These are phyloP conservation scores for Drosophila melanica DNA, from an alignment of 1,140 invertebrate genomes.

Conservation along the genomic window DNA sequence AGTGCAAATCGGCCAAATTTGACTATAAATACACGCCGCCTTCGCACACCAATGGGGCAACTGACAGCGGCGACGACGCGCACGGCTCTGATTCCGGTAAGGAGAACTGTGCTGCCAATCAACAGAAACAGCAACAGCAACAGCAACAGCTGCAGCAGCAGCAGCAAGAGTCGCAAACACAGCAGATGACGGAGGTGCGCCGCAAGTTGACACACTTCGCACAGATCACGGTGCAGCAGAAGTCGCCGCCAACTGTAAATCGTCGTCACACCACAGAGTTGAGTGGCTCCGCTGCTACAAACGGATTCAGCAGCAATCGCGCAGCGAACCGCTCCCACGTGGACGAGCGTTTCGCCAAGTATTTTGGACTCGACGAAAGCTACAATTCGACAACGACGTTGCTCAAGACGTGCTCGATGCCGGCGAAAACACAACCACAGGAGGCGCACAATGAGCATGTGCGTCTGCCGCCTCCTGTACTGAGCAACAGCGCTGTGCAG, in stretches of 20 bases:
- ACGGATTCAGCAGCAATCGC: not conserved
- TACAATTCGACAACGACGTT: conserved; percentile 36
- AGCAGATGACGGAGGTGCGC: conserved; percentile 59
- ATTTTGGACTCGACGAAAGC: conserved; percentile 63
- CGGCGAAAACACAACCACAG: conserved; percentile 14
- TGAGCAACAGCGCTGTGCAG: conserved; percentile 11
- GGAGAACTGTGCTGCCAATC: conserved; percentile 71
- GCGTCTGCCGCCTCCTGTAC: conserved; percentile 12
- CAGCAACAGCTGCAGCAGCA: conserved; percentile 12
- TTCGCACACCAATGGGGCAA: conserved; percentile 11
- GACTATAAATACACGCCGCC: conserved; percentile 1
- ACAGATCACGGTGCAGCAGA: conserved; percentile 48
- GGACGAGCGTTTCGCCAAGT: conserved; percentile 75
- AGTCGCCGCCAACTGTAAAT: conserved; percentile 35
- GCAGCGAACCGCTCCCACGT: conserved; percentile 39
- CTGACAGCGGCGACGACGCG: conserved; percentile 56
- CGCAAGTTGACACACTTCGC: conserved; percentile 57
- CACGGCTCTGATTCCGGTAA: conserved; percentile 73
- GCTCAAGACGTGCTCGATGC: conserved; percentile 44
- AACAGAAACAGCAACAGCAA: conserved; percentile 36
- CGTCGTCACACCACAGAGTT: conserved; percentile 58
- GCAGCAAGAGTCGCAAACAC: conserved; percentile 1
- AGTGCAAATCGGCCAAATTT: conserved; percentile 14
- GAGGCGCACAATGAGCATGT: conserved; percentile 66
- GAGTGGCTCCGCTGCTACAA: not conserved